Evolutionary conservation across 2,113 vertebrate genomes (phyloP).

Genomic region (Sula dactylatra): DNA sequence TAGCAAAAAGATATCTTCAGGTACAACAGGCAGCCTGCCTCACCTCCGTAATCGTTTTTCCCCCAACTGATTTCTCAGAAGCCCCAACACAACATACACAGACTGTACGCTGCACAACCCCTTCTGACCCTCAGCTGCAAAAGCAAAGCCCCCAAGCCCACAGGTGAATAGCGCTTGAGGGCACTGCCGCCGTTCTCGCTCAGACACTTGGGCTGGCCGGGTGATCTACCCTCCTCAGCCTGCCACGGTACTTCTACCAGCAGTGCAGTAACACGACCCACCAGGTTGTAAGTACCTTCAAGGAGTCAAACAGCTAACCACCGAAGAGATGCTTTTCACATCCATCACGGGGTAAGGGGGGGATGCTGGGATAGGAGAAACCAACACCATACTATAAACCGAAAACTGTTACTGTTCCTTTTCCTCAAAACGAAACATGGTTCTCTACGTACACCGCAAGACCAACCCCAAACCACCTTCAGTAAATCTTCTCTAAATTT

Average conservation of each 20-base stretch:
- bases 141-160: not conserved
- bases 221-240: not conserved
- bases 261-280: not conserved
- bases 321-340: not conserved
- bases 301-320: not conserved
- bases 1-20: not conserved
- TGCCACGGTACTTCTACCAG: not conserved
- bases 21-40: not conserved
- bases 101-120: not conserved
- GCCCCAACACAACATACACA: not conserved
- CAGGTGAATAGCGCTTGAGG: not conserved
- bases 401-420: not conserved
- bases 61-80: fast-evolving
- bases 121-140: not conserved
- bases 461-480: not conserved
- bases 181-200: not conserved
- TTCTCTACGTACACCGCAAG: not conserved
- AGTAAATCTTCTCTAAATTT: not conserved
- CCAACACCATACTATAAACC: not conserved
- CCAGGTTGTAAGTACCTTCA: not conserved
- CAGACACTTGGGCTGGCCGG: not conserved
- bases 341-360: not conserved
- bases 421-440: not conserved
- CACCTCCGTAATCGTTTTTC: fast-evolving
- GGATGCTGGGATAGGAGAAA: not conserved